Evolutionary conservation across 2,888 invertebrate genomes (phyloP), one percentile per base, ranked within the genome.

Genomic region (Argyresthia goedartella): DNA sequence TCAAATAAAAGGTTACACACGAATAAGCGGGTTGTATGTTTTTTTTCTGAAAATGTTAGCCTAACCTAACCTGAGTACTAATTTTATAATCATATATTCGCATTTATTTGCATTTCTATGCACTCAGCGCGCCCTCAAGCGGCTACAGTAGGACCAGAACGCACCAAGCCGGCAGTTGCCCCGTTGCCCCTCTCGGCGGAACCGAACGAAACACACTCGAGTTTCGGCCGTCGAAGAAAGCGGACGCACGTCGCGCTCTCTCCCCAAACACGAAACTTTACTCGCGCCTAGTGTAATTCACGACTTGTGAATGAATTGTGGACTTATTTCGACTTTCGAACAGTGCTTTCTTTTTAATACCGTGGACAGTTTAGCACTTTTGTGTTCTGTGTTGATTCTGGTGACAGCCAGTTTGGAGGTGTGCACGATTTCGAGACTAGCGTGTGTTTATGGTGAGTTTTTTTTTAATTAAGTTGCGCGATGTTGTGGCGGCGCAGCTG

Each of bases 381-480:
- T 80, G 13, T 81, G 80, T 75, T 42, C 48, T 48, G 51, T 81
- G 81, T 81, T 81, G 78, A 71, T 66, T 70, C 64, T 69, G 72
- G 84, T 85, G 82, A 71, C 71, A 64, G 64, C 75, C 25, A 74
- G 69, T 70, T 81, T 79, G 81, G 81, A 80, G 75, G 79, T 77
- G 74, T 72, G 73, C 71, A 63, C 11, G 76, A 74, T 77, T 79
- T 77, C 71, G 73, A 67, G 71, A 71, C 71, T 81, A 66, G 70
- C 69, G 73, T 69, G 73, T 75, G 76, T 79, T 78, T 77, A 74
- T 79, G 79, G 85, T 86, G 62, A 85, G 85, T 74, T 77, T 69
- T 68, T 72, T 77, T 76, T 76, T 70, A 72, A 77, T 78, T 68
- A 77, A 72, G 76, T 25, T 72, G 14, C 9, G 34, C 8, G 25